A percentile compares a stretch with the other conserved stretches of the same genome.
These are phyloP conservation scores for cattle (Bos taurus) DNA, from an alignment of 2,113 vertebrate genomes.

Conservation along the genomic window ARS-UCD2.0 NC_037357.1:60607501-60608000, in stretches of 20 bases:
- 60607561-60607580: not conserved
- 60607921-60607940: not conserved
- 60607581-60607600: not conserved
- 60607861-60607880: not conserved
- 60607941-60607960: not conserved
- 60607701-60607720: not conserved
- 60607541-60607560: not conserved
- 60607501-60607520: not conserved
- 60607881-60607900: not conserved
- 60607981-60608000: not conserved
- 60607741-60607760: not conserved
- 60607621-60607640: not conserved
- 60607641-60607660: not conserved
- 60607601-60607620: not conserved
- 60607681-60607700: not conserved
- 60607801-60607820: not conserved
- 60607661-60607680: not conserved
- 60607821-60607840: not conserved
- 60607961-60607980: not conserved
- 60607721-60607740: not conserved
- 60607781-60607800: not conserved
- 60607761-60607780: not conserved
- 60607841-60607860: not conserved
- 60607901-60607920: not conserved
- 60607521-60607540: not conserved